Conservation (phyloP, 2,797 vertebrate species). For the Mergus octosetaceus region DNA sequence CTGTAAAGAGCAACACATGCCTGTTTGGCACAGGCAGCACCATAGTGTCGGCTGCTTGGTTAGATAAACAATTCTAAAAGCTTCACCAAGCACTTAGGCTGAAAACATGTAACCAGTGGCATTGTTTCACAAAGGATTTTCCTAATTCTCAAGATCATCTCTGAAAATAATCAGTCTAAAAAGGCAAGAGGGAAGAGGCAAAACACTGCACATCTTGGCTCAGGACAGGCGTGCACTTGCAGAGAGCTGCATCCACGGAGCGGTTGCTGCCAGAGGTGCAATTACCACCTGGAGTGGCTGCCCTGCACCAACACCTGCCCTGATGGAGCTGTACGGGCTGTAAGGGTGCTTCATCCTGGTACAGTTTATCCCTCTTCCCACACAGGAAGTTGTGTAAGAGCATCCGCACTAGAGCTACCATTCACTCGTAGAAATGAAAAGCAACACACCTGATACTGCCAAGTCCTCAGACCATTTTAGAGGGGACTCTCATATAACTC, state of each 20-base stretch:
- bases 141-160: background rate
- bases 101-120: no score
- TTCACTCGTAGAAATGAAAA: background rate
- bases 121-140: background rate
- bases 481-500: background rate
- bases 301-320: background rate
- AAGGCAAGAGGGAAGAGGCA: background rate
- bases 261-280: background rate
- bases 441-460: background rate
- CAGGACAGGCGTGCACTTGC: background rate
- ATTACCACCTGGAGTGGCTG: background rate
- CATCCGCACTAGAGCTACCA: background rate
- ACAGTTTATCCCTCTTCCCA: background rate
- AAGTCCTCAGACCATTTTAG: background rate
- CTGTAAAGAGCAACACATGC: background rate
- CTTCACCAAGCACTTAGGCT: background rate
- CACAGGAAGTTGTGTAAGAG: constrained; percentile 1
- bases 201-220: background rate
- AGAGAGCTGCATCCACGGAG: background rate
- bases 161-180: background rate
- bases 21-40: background rate
- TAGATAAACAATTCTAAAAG: background rate
- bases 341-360: constrained; percentile 12
- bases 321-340: background rate
- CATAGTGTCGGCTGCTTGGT: background rate